A percentile compares a stretch with the other conserved stretches of the same genome.
These are phyloP conservation scores for Macrostomum lignano DNA, from an alignment of 1,140 invertebrate genomes.

Conservation along the genomic window DNA sequence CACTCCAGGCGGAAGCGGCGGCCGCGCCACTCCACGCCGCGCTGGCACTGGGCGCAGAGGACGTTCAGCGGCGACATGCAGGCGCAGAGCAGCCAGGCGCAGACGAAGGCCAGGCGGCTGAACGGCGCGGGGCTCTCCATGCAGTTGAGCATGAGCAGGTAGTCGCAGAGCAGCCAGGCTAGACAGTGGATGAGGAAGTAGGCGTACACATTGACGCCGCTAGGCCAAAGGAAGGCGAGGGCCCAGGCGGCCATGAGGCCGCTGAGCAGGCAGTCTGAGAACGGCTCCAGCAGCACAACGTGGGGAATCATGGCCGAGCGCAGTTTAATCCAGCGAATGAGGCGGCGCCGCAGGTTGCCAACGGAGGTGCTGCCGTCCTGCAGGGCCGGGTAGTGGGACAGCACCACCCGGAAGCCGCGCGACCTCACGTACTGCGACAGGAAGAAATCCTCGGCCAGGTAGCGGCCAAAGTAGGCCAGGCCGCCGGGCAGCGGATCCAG, in stretches of 20 bases:
- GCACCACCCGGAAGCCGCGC: slow-evolving; percentile 25
- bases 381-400: slow-evolving; percentile 53
- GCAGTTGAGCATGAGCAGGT: slow-evolving; percentile 53
- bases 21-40: slow-evolving; percentile 3
- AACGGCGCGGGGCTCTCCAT: slow-evolving; percentile 81
- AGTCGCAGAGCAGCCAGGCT: slow-evolving; percentile 78
- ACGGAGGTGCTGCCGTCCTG: slow-evolving; percentile 73
- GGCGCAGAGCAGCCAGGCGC: slow-evolving; percentile 84
- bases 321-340: slow-evolving; percentile 5
- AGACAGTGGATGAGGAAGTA: slow-evolving; percentile 73
- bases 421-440: slow-evolving; percentile 65
- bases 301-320: slow-evolving; percentile 1
- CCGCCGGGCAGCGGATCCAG: slow-evolving; percentile 67
- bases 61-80: too few relatives aligned
- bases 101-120: slow-evolving; percentile 69
- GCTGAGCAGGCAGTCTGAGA: slow-evolving; percentile 11
- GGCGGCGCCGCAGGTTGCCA: slow-evolving; percentile 47
- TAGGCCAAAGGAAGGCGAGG: slow-evolving; percentile 2
- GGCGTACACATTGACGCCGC: slow-evolving; percentile 40
- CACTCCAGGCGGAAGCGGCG: background rate
- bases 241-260: slow-evolving; percentile 8
- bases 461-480: slow-evolving; percentile 58
- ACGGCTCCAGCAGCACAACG: slow-evolving; percentile 2
- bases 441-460: slow-evolving; percentile 91
- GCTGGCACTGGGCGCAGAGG: too few relatives aligned